Evolutionary conservation across 2,797 vertebrate genomes (phyloP).

Genomic region (Sebastes wilsoni): DNA sequence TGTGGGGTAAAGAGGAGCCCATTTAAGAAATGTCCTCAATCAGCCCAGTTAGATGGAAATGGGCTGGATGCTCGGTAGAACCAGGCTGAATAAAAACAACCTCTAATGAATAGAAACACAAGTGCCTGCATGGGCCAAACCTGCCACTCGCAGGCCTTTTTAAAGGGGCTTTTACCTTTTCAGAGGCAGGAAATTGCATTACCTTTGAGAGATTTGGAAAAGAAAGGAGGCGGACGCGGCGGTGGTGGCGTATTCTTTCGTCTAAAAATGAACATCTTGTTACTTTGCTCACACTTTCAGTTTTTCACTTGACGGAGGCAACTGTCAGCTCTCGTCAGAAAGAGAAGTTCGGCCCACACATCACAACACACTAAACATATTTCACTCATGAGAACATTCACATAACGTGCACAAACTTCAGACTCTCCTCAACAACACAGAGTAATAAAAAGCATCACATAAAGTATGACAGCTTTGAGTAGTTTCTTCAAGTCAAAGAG

Average conservation of each 20-base stretch:
- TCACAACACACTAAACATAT: neutral
- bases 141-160: constrained; percentile 35
- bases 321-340: constrained; percentile 19
- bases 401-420: neutral
- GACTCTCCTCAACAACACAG: neutral
- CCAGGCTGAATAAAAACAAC: constrained; percentile 62
- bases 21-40: constrained; percentile 65
- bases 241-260: neutral
- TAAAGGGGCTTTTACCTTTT: constrained; percentile 71
- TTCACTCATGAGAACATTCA: neutral
- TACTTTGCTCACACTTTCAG: constrained; percentile 23
- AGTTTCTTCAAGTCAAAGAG: constrained; percentile 6
- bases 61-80: constrained; percentile 53
- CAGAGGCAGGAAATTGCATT: constrained; percentile 71
- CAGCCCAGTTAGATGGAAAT: constrained; percentile 65
- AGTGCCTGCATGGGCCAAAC: constrained; percentile 46
- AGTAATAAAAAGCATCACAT: neutral
- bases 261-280: constrained; percentile 33
- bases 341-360: neutral
- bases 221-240: constrained; percentile 24
- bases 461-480: neutral
- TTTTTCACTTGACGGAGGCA: constrained; percentile 1
- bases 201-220: constrained; percentile 36
- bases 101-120: constrained; percentile 74
- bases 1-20: constrained; percentile 42